Conservation (phyloP, 2,888 invertebrate species). For the Rhynchonema sp. region DNA sequence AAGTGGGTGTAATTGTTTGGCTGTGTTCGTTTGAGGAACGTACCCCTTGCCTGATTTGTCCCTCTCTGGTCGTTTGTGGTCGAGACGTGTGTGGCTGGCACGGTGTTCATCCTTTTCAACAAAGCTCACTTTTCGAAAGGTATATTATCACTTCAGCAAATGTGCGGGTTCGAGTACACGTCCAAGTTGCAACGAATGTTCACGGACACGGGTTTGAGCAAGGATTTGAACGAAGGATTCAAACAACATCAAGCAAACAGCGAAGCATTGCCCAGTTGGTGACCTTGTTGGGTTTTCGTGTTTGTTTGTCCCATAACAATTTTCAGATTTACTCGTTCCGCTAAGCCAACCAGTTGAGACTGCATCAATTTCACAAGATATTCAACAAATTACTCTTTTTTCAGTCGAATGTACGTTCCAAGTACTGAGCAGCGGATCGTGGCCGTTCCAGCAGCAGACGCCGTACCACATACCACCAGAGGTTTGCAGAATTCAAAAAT, state of each 20-base stretch:
- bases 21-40: too few species aligned
- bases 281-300: too few species aligned
- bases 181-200: constrained; percentile 97
- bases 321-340: too few species aligned
- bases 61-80: background rate
- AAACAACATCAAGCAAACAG: constrained; percentile 52
- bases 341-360: too few species aligned
- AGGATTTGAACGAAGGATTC: constrained; percentile 89
- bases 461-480: constrained; percentile 81
- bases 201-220: constrained; percentile 91
- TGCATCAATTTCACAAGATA: too few species aligned
- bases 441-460: constrained; percentile 91
- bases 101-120: too few species aligned
- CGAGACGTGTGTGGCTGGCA: background rate
- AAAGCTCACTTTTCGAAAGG: too few species aligned
- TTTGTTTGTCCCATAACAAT: too few species aligned
- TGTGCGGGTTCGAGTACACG: constrained; percentile 98
- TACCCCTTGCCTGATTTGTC: background rate
- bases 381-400: too few species aligned
- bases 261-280: background rate
- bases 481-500: too few species aligned
- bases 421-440: constrained; percentile 87
- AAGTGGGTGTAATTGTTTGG: too few species aligned
- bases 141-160: constrained; percentile 38
- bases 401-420: constrained; percentile 69